Conservation (phyloP, 1,140 invertebrate species). For the Drosophila lacertosa region DNA sequence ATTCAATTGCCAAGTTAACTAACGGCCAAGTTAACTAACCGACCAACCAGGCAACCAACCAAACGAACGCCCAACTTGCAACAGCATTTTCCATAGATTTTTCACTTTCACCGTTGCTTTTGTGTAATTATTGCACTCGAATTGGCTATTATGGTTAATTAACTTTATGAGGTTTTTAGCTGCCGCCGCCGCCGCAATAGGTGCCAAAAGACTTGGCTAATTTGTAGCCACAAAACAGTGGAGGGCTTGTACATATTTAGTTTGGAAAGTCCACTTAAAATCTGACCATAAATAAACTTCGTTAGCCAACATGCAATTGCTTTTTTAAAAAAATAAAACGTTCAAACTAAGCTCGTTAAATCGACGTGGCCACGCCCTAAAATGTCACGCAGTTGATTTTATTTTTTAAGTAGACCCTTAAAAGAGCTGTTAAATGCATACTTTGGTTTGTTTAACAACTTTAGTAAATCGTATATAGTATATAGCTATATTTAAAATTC, state of each 20-base stretch:
- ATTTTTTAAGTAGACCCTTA: background rate
- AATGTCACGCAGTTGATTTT: background rate
- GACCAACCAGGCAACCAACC: conserved; percentile 20
- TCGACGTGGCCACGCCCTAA: conserved; percentile 1
- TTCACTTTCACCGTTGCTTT: conserved; percentile 64
- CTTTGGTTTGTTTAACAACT: background rate
- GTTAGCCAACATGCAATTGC: background rate
- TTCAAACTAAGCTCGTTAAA: conserved; percentile 14
- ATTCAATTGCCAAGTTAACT: conserved; percentile 65
- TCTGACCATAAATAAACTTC: conserved; percentile 4
- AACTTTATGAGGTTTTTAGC: conserved; percentile 37
- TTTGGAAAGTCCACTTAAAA: conserved; percentile 7
- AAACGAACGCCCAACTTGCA: conserved; percentile 18
- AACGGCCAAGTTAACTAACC: conserved; percentile 21
- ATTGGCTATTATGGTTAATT: conserved; percentile 65
- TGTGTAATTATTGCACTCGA: conserved; percentile 58
- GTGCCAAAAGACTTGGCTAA: conserved; percentile 30
- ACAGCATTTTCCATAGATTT: conserved; percentile 56
- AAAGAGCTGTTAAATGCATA: background rate
- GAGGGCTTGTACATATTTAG: conserved; percentile 12
- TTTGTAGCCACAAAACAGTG: conserved; percentile 21
- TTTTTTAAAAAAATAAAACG: background rate
- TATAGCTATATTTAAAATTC: too few species aligned
- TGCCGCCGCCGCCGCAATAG: conserved; percentile 23
- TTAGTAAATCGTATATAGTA: too few species aligned